Base-by-base conservation (phyloP, 2,888 invertebrate genomes). In the Cephalotes varians region DNA sequence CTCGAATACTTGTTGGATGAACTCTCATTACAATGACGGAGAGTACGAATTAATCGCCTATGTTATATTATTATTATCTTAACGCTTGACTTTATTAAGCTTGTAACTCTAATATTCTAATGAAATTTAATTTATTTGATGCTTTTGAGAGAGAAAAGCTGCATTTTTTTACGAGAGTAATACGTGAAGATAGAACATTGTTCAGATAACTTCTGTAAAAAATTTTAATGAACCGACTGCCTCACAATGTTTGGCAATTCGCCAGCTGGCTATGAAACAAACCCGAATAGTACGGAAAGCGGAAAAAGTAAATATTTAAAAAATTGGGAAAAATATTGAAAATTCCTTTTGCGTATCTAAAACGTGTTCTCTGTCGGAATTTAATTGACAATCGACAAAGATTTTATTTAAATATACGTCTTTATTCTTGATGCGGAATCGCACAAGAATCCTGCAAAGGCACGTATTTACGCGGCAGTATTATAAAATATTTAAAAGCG, bases 231-330 rank as follows among this genome's bases (percentile, higher is more conserved):
- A 72, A 56, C 56, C 40, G 28, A 40, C 56, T n/a, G 6, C 2
- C 71, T 54, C 54, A 15, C 12, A 37, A 54, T 25, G n/a, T 40
- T 56, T 72, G 72, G 72, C 72, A n/a, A 5, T 12, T 28, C 37
- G 72, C 72, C 72, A 72, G 40, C 25, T 72, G 56, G 56, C 72
- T 28, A 7, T 10, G 54, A 37, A 40, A 72, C 28, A 56, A n/a
- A 37, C 54, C 18, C 21, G 25, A 25, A 2, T n/a, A n/a, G n/a
- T n/a, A n/a, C 25, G 37, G 44, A 40, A 56, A 72, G n/a, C 10
- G 5, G 18, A 15, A 72, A 40, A 56, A 72, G 28, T 40, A 6
- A 40, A 40, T 28, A 1, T n/a, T 10, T 3, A 40, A 56, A 72
- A 44, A n/a, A 40, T 28, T 28, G 28, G 3, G 10, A 12, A n/a